phyloP scores from a whole-genome alignment of 2,797 vertebrate species.

The Columba guinea region DNA sequence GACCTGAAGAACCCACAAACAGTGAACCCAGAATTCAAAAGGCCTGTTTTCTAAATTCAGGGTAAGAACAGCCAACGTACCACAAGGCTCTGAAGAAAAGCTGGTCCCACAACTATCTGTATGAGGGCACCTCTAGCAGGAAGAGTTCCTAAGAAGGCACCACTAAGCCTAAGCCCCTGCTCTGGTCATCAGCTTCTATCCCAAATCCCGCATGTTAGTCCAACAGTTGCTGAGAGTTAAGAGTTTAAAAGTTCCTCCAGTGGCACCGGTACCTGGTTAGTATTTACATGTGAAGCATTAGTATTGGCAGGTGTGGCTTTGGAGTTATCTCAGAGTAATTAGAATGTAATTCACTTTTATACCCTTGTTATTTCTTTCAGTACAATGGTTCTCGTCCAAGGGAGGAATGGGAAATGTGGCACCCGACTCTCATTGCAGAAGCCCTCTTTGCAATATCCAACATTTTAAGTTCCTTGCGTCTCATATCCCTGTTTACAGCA shows the following conservation, averaged over 20 bases:
- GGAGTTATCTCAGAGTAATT: not conserved
- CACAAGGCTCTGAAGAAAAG: not conserved
- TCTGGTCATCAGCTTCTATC: not conserved
- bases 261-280: not conserved
- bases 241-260: not conserved
- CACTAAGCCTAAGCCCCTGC: not conserved
- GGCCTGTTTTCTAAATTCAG: not conserved
- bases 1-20: not conserved
- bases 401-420: slow-evolving; percentile 99
- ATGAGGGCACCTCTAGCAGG: not conserved
- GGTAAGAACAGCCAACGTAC: not conserved
- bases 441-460: slow-evolving; percentile 98
- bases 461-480: slow-evolving; percentile 96
- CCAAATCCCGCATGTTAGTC: not conserved
- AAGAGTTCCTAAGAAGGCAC: not conserved
- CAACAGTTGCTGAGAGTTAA: not conserved
- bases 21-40: not conserved
- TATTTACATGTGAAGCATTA: not conserved
- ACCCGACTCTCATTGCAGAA: slow-evolving; percentile 96
- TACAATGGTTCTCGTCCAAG: slow-evolving; percentile 95
- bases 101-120: not conserved
- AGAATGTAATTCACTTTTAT: not conserved
- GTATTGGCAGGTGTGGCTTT: not conserved
- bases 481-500: slow-evolving; percentile 98
- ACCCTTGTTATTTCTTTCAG: slow-evolving; percentile 75